These are phyloP conservation scores for Penelope pileata DNA, from an alignment of 2,113 vertebrate species.

Conservation along the genomic window DNA sequence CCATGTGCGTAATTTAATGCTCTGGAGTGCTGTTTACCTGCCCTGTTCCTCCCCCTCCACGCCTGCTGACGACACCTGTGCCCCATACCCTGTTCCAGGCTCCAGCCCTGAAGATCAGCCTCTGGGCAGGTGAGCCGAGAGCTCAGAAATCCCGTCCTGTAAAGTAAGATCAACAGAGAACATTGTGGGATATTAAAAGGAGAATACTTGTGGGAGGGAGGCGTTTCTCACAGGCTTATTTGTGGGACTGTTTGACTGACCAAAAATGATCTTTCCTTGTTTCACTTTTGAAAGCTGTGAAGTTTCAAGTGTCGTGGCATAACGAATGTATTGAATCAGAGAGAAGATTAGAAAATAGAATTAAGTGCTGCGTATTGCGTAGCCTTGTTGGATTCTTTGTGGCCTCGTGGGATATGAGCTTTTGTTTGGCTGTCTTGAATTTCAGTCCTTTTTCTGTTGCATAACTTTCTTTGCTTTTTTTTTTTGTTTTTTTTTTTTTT, in stretches of 20 bases:
- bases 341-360: not conserved
- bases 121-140: constrained; percentile 89
- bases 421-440: not conserved
- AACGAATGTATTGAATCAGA: not conserved
- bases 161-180: constrained; percentile 75
- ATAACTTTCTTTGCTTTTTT: not conserved
- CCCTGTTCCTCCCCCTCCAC: constrained; percentile 94
- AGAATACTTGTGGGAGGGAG: not conserved
- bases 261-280: accelerated
- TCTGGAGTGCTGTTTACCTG: constrained; percentile 96
- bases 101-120: constrained; percentile 88
- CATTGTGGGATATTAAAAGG: not conserved
- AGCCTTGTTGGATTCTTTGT: not conserved
- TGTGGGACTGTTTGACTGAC: not conserved
- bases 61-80: constrained; percentile 90
- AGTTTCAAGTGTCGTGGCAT: not conserved
- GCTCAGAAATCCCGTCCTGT: constrained; percentile 53
- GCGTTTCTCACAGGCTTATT: accelerated
- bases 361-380: not conserved
- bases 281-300: not conserved
- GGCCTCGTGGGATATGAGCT: not conserved
- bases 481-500: not conserved
- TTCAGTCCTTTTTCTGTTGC: not conserved
- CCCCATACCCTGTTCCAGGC: constrained; percentile 89
- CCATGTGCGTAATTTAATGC: constrained; percentile 94